Evolutionary conservation across 2,113 vertebrate species (phyloP).

Genomic region (Collichthys lucidus): DNA sequence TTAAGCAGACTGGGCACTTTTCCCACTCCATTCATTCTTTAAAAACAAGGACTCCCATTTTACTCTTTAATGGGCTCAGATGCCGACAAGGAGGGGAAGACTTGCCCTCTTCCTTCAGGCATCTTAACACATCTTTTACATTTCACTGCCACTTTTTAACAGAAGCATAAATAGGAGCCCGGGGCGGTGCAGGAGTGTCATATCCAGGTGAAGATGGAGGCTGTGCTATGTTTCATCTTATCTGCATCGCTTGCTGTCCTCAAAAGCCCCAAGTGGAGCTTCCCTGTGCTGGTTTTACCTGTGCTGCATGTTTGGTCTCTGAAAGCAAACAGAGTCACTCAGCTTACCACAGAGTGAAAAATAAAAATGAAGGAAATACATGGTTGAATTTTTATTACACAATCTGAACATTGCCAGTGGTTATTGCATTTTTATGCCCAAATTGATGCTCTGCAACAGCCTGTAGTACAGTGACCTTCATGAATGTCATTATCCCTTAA

Average conservation of each 20-base stretch:
- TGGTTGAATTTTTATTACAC: background rate
- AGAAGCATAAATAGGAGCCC: conserved; percentile 61
- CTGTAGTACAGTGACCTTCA: conserved; percentile 59
- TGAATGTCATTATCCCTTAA: conserved; percentile 39
- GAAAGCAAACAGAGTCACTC: conserved; percentile 1
- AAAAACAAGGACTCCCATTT: conserved; percentile 14
- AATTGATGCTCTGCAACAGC: background rate
- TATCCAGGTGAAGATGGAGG: conserved; percentile 70
- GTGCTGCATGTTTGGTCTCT: background rate
- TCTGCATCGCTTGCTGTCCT: conserved; percentile 41
- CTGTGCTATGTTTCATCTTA: conserved; percentile 49
- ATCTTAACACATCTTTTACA: conserved; percentile 66
- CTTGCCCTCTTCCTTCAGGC: conserved; percentile 59
- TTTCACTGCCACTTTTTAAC: conserved; percentile 58
- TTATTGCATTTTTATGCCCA: conserved; percentile 15
- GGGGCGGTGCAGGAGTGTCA: conserved; percentile 64
- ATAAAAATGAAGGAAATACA: background rate
- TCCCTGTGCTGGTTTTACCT: conserved; percentile 13
- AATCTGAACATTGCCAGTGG: background rate
- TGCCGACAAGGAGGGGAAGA: conserved; percentile 22
- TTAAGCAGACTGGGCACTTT: conserved; percentile 10
- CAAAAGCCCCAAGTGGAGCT: conserved; percentile 26
- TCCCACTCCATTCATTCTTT: conserved; percentile 29
- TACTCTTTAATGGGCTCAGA: conserved; percentile 36
- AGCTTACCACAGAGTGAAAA: background rate